A percentile compares a stretch with the other conserved stretches of the same genome.
These are phyloP conservation scores for Tubulanus polymorphus DNA, from an alignment of 2,888 invertebrate genomes.

Conservation along the genomic window DNA sequence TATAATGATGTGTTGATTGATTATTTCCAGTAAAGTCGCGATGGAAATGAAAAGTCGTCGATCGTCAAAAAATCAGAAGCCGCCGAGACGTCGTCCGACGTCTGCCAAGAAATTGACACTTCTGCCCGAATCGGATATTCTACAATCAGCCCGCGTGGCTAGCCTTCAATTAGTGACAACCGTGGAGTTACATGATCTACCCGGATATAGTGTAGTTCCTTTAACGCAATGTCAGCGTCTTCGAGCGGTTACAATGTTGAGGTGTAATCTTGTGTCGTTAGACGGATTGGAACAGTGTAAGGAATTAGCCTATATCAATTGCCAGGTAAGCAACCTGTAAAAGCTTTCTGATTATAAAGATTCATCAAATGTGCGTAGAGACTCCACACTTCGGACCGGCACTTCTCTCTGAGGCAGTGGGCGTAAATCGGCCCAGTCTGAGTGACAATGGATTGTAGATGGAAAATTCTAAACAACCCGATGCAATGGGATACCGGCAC, in stretches of 20 bases:
- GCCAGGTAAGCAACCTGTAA: constrained; percentile 37
- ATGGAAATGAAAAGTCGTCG: constrained; percentile 28
- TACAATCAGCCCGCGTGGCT: constrained; percentile 30
- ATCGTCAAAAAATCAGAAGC: constrained; percentile 30
- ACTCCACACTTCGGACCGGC: too few relatives aligned
- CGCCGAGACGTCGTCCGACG: constrained; percentile 31
- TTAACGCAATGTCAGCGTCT: constrained; percentile 40
- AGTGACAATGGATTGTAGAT: too few relatives aligned
- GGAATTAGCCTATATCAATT: constrained; percentile 36
- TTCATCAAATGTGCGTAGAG: too few relatives aligned
- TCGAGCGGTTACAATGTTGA: constrained; percentile 31
- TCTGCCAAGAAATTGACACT: constrained; percentile 40
- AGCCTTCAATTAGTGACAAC: constrained; percentile 45
- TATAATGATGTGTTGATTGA: too few relatives aligned
- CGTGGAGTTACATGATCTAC: constrained; percentile 40
- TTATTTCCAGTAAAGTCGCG: constrained; percentile 31
- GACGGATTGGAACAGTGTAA: constrained; percentile 42
- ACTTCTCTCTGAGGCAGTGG: too few relatives aligned
- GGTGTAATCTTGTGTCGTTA: constrained; percentile 35
- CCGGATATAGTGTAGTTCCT: constrained; percentile 37
- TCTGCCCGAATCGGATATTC: constrained; percentile 29
- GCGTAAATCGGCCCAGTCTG: too few relatives aligned
- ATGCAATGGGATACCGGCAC: too few relatives aligned
- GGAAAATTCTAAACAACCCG: too few relatives aligned
- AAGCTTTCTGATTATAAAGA: too few relatives aligned